A percentile compares a stretch with the other conserved stretches of the same genome.
phyloP scores from a whole-genome alignment of 1,140 invertebrate species.

The Eupeodes corollae region DNA sequence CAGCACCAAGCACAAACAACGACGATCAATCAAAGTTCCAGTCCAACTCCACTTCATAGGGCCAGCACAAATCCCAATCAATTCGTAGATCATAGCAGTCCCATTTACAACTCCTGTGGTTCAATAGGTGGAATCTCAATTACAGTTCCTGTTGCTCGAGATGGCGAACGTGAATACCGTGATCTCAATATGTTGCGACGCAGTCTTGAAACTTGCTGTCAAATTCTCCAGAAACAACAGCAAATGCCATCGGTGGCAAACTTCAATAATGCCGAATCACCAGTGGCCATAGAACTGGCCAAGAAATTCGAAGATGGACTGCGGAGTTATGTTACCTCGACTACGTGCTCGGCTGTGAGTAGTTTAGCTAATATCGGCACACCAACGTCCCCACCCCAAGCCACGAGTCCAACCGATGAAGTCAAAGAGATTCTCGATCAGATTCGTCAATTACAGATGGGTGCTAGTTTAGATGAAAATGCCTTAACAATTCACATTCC shows the following conservation, averaged over 20 bases:
- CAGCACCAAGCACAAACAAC: neutral
- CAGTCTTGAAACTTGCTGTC: conserved; percentile 32
- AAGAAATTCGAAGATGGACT: conserved; percentile 8
- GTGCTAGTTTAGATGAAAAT: conserved; percentile 24
- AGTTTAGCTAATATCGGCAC: conserved; percentile 49
- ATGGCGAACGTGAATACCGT: conserved; percentile 4
- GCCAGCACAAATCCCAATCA: conserved; percentile 9
- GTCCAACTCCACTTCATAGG: conserved; percentile 24
- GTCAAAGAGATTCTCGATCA: conserved; percentile 54
- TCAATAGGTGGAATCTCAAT: conserved; percentile 12
- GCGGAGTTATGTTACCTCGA: conserved; percentile 31
- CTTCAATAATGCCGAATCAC: conserved; percentile 8
- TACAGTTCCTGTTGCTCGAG: conserved; percentile 7
- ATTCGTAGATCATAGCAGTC: conserved; percentile 3
- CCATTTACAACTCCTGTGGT: conserved; percentile 11
- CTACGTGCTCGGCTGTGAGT: conserved; percentile 53
- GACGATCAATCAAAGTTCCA: conserved; percentile 16
- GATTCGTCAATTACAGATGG: conserved; percentile 50
- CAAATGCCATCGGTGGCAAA: neutral
- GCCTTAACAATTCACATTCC: too few relatives aligned
- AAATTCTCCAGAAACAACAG: conserved; percentile 15
- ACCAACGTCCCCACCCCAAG: conserved; percentile 61
- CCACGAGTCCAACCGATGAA: conserved; percentile 63
- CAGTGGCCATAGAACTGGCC: conserved; percentile 5
- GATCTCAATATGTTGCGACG: conserved; percentile 10